Base-by-base conservation (phyloP, 2,888 invertebrate species). In the Rhynchonema sp. region DNA sequence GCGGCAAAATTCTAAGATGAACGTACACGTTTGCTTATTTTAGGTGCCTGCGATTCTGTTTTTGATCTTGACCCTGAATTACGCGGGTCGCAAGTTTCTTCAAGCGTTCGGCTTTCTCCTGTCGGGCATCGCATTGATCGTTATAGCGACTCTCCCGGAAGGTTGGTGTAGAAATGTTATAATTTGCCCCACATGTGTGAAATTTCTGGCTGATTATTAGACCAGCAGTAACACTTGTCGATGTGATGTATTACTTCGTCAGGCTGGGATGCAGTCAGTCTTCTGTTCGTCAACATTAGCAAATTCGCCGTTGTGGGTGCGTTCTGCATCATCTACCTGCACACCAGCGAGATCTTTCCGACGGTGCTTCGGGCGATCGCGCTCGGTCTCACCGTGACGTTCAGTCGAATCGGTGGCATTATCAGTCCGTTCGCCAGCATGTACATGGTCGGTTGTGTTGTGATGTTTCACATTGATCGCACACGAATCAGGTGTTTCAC, bases 311-410 rank as follows among this genome's bases (percentile, higher is more conserved):
- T 55, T 2, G 38, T 46, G 3, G 30, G n/a, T 2, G 54, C 46
- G 25, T 54, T 59, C 59, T 46, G 55, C 55, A 30, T 55, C 30
- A 59, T 59, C 38, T 59, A 59, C 59, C 27, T 59, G 25, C 30
- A 59, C 55, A 59, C 59, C 3, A 30, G 30, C 23, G 59, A 59
- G 28, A 38, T 59, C 22, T 59, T 55, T 29, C 59, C 59, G 2
- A 59, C 59, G 22, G 54, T 54, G 6, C 30, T 59, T 2, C 59
- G 59, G 22, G n/a, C 22, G 17, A 53, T 55, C 25, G 59, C 53
- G n/a, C 2, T 59, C 20, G 59, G 59, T 20, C 46, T 57, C 49
- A 46, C 46, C 17, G 46, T 46, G 22, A 59, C 55, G 17, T 54
- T 54, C 29, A 30, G 29, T 25, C 49, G 53, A 2, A 6, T 54